Evolutionary conservation across 2,888 invertebrate genomes (phyloP).

Genomic region (Hyposoter dolosus): DNA sequence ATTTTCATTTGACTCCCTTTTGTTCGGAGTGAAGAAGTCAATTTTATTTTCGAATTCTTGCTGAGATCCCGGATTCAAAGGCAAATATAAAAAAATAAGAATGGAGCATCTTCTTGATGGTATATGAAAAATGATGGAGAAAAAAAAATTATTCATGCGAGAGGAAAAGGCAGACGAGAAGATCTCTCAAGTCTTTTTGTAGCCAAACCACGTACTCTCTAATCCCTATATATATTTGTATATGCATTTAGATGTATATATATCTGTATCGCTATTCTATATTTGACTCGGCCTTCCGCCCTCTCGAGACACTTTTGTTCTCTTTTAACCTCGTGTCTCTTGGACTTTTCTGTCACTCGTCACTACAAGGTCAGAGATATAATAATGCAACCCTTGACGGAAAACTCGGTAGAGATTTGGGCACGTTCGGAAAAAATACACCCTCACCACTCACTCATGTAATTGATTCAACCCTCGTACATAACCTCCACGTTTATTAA

Average conservation of each 20-base stretch:
- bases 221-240: constrained; percentile 18
- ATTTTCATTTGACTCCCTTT: not conserved
- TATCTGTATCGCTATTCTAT: constrained; percentile 35
- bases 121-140: constrained; percentile 6
- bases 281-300: constrained; percentile 42
- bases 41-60: not conserved
- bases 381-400: constrained; percentile 43
- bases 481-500: constrained; percentile 7
- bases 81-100: not conserved
- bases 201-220: constrained; percentile 49
- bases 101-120: not conserved
- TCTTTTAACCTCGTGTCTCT: constrained; percentile 36
- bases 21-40: not conserved
- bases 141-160: constrained; percentile 11
- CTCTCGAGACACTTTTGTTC: constrained; percentile 56
- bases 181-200: constrained; percentile 45
- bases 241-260: not conserved
- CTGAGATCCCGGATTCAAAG: not conserved
- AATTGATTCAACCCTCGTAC: constrained; percentile 13
- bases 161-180: constrained; percentile 38
- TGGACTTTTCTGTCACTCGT: constrained; percentile 36
- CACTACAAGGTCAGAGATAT: constrained; percentile 40
- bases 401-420: constrained; percentile 33
- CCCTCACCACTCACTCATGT: constrained; percentile 13
- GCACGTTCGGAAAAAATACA: constrained; percentile 27